Evolutionary conservation across 2,888 invertebrate genomes (phyloP).

Genomic region (Volucella zonaria): DNA sequence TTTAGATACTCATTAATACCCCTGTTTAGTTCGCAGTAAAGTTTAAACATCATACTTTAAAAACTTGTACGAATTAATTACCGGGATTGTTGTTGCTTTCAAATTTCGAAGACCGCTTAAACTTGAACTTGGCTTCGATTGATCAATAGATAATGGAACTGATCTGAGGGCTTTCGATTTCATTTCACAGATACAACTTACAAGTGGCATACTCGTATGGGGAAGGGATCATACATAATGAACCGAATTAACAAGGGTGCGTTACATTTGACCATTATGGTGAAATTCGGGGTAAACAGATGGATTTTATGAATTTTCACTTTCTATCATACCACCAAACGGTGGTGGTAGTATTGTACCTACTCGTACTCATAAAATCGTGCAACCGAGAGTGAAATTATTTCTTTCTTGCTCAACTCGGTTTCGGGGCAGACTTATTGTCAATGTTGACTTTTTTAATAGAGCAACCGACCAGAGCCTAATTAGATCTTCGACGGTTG

Average conservation of each 20-base stretch:
- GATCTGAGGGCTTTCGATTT: background rate
- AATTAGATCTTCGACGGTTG: slow-evolving; percentile 40
- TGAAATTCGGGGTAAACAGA: slow-evolving; percentile 42
- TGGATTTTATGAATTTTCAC: slow-evolving; percentile 10
- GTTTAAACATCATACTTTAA: background rate
- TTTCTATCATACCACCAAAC: slow-evolving; percentile 21
- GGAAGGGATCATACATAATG: background rate
- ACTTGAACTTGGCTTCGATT: slow-evolving; percentile 26
- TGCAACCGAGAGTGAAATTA: slow-evolving; percentile 53
- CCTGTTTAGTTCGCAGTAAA: slow-evolving; percentile 43
- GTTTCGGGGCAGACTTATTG: background rate
- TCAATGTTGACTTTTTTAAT: slow-evolving; percentile 36
- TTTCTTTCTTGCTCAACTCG: background rate
- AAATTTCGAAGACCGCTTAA: background rate
- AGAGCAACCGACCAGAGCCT: slow-evolving; percentile 4
- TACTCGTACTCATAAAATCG: slow-evolving; percentile 2
- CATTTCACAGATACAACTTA: background rate
- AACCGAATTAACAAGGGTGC: slow-evolving; percentile 60
- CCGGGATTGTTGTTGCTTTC: background rate
- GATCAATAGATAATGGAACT: background rate
- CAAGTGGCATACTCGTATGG: background rate
- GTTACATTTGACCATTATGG: slow-evolving; percentile 45
- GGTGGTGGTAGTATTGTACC: background rate
- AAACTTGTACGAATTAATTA: slow-evolving; percentile 47
- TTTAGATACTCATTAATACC: slow-evolving; percentile 45